Base-by-base conservation (phyloP, 1,140 invertebrate genomes). In the Drosophila fuyamai region DNA sequence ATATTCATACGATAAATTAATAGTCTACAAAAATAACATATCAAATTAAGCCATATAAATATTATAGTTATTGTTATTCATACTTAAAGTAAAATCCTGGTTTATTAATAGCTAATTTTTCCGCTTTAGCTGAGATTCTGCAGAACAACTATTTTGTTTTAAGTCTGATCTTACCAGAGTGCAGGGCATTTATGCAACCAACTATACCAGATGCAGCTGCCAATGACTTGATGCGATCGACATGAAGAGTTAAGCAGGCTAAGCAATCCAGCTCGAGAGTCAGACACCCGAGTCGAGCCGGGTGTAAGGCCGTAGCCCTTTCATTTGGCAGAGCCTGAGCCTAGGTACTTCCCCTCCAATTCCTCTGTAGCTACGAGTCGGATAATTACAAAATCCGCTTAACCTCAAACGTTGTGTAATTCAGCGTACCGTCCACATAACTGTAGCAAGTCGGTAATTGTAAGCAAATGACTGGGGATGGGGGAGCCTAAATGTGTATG, bases 361-460 rank as follows among this genome's bases (percentile, higher is more conserved):
- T 53, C 18, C 16, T 8, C 47, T 59, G 67, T 75, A 76, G 76
- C 63, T 88, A 41, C 75, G 60, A 89, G 80, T 88, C 85, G 85
- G 84, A 88, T 88, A 88, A 88, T 88, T 88, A 84, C 84, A 63
- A 88, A 88, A 88, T 88, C 84, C 84, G 84, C 84, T 88, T 88
- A 88, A 90, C 85, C 85, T 90, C 84, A 88, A 88, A 88, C 85
- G 84, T 84, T 88, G 84, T 88, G 84, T 88, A 88, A 88, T 88
- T 88, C 84, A 88, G 85, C 84, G 85, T 78, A 90, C 67, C 79
- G 70, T 73, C 47, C 47, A 62, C 57, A 68, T 50, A 62, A 51
- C 65, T 61, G 63, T 81, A 81, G 79, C 74, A 67, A 65, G 82
- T 65, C 61, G 68, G 75, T 88, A 86, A 83, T 88, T 82, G 84